Percentiles rank a stretch among this genome's conserved stretches.
phyloP scores from a whole-genome alignment of 1,140 invertebrate genomes.

The Drosophila elegans region DNA sequence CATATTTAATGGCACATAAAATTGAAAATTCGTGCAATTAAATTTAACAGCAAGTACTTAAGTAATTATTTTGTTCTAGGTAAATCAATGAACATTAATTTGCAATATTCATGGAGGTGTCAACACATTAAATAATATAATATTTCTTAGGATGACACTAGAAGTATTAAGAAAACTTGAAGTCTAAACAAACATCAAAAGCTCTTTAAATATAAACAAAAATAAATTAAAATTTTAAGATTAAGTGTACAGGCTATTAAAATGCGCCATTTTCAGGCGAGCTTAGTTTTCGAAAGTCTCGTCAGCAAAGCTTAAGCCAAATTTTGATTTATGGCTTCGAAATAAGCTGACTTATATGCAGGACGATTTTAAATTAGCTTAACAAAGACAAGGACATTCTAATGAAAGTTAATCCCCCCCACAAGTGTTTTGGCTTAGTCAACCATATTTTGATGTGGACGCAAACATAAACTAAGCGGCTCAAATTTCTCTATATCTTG shows the following conservation, averaged over 20 bases:
- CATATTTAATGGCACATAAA: background rate
- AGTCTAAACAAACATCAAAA: too few relatives aligned
- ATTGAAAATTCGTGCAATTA: background rate
- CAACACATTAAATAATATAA: too few relatives aligned
- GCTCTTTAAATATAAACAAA: too few relatives aligned
- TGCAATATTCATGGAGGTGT: background rate
- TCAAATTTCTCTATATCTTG: conserved; percentile 1
- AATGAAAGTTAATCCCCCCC: conserved; percentile 12
- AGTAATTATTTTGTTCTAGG: background rate
- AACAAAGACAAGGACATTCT: conserved; percentile 3
- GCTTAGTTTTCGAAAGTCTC: conserved; percentile 17
- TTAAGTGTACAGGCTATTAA: background rate
- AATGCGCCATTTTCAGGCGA: background rate
- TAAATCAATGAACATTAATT: background rate
- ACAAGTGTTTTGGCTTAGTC: conserved; percentile 13
- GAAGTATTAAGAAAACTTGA: too few relatives aligned
- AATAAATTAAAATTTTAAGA: too few relatives aligned
- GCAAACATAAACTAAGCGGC: conserved; percentile 26
- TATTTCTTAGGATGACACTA: too few relatives aligned
- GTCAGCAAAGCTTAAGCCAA: conserved; percentile 14
- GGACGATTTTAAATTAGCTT: conserved; percentile 34
- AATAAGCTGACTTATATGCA: conserved; percentile 37
- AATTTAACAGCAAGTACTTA: background rate
- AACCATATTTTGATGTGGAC: conserved; percentile 8
- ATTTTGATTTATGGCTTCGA: conserved; percentile 38